Evolutionary conservation across 2,113 vertebrate species (phyloP).

Genomic region (Gobiocypris rarus): DNA sequence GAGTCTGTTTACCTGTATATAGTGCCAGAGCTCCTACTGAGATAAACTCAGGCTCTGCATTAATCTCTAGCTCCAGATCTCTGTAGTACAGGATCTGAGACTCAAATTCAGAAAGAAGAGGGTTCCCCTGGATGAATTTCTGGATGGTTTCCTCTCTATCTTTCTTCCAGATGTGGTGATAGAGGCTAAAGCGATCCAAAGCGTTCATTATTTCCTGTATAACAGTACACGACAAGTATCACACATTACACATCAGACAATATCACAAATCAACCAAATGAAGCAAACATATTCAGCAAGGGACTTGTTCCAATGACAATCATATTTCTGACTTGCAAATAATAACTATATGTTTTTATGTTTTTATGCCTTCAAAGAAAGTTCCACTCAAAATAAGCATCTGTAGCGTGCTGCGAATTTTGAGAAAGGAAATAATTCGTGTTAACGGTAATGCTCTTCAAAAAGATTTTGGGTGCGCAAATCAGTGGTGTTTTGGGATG

Average conservation of each 20-base stretch:
- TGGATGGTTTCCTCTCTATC: constrained; percentile 84
- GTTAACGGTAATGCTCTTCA: too few relatives aligned
- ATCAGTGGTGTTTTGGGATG: too few relatives aligned
- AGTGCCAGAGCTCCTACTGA: constrained; percentile 86
- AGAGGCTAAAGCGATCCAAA: constrained; percentile 81
- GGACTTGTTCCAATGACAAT: too few relatives aligned
- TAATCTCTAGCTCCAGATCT: constrained; percentile 85
- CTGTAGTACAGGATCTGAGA: constrained; percentile 87
- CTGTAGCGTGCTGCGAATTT: background rate
- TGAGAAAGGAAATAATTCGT: background rate
- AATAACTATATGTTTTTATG: too few relatives aligned
- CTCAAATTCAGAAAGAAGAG: constrained; percentile 89
- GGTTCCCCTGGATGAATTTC: constrained; percentile 77
- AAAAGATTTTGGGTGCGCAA: too few relatives aligned
- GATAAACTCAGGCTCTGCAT: constrained; percentile 85
- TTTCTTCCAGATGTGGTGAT: constrained; percentile 90
- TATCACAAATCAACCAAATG: background rate
- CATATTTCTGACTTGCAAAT: background rate
- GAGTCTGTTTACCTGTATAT: constrained; percentile 81
- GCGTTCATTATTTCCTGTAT: constrained; percentile 82
- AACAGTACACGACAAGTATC: constrained; percentile 8
- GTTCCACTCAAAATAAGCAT: background rate
- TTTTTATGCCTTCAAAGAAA: too few relatives aligned
- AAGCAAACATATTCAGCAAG: background rate
- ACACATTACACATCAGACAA: background rate